These are phyloP conservation scores for Erebia epiphron DNA, from an alignment of 2,888 invertebrate genomes.

Conservation along the genomic window DNA sequence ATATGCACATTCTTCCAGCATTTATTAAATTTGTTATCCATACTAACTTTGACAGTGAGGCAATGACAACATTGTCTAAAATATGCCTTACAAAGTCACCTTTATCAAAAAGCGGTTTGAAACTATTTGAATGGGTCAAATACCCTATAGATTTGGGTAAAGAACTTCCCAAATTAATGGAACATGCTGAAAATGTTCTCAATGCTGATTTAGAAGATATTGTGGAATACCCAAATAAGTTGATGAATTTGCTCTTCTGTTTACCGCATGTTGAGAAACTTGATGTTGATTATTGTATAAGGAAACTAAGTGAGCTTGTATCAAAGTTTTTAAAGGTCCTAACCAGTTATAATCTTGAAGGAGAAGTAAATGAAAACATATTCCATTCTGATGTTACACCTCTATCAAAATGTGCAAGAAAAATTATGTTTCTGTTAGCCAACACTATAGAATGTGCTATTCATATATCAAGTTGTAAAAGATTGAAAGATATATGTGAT, in stretches of 20 bases:
- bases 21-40: constrained; percentile 84
- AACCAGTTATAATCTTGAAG: constrained; percentile 61
- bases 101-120: constrained; percentile 82
- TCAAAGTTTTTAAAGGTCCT: constrained; percentile 56
- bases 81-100: constrained; percentile 87
- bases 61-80: constrained; percentile 84
- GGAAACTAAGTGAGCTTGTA: constrained; percentile 62
- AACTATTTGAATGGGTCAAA: constrained; percentile 84
- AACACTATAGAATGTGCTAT: constrained; percentile 83
- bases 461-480: constrained; percentile 79
- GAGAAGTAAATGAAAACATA: constrained; percentile 53
- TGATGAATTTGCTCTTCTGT: constrained; percentile 78
- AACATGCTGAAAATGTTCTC: constrained; percentile 61
- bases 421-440: constrained; percentile 81
- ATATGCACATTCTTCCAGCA: constrained; percentile 87
- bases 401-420: constrained; percentile 63
- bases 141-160: constrained; percentile 85
- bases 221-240: constrained; percentile 64
- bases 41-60: constrained; percentile 77
- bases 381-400: constrained; percentile 61
- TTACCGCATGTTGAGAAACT: constrained; percentile 81
- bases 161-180: constrained; percentile 63
- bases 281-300: constrained; percentile 60
- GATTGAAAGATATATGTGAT: constrained; percentile 71
- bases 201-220: constrained; percentile 62